These are phyloP conservation scores for Psittacus erithacus DNA, from an alignment of 2,113 vertebrate genomes.

Conservation along the genomic window DNA sequence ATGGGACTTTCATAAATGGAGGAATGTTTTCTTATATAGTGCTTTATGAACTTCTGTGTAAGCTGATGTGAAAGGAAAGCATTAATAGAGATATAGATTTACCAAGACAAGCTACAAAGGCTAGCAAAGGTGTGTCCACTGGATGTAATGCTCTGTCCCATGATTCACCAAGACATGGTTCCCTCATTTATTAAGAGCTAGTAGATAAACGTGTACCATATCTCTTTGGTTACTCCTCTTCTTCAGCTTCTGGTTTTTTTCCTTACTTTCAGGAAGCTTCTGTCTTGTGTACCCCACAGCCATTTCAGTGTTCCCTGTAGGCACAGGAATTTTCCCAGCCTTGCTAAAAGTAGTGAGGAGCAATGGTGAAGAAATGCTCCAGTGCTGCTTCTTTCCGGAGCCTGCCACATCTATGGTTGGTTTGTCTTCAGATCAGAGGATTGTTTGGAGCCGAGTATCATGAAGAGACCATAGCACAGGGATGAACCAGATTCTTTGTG, in stretches of 20 bases:
- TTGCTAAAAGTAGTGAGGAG: background rate
- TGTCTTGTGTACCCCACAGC: background rate
- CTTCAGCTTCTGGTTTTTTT: background rate
- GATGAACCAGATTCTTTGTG: background rate
- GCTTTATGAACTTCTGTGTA: background rate
- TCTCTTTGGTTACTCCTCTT: background rate
- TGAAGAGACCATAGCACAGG: background rate
- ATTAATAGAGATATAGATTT: background rate
- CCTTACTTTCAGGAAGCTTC: background rate
- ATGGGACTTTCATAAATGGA: background rate
- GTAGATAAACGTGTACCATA: background rate
- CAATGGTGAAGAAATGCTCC: background rate
- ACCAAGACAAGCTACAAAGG: background rate
- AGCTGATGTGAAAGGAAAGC: background rate
- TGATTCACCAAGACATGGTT: background rate
- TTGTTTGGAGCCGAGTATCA: background rate
- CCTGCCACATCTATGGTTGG: background rate
- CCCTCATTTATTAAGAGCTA: background rate
- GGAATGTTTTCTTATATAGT: background rate
- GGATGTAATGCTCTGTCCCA: background rate
- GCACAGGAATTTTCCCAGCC: fast-evolving
- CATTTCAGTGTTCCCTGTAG: background rate
- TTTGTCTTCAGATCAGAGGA: background rate
- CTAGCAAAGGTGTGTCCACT: background rate
- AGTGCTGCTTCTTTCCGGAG: background rate